Conservation (phyloP, 1,140 invertebrate genomes). For the Antheraea mylitta region DNA sequence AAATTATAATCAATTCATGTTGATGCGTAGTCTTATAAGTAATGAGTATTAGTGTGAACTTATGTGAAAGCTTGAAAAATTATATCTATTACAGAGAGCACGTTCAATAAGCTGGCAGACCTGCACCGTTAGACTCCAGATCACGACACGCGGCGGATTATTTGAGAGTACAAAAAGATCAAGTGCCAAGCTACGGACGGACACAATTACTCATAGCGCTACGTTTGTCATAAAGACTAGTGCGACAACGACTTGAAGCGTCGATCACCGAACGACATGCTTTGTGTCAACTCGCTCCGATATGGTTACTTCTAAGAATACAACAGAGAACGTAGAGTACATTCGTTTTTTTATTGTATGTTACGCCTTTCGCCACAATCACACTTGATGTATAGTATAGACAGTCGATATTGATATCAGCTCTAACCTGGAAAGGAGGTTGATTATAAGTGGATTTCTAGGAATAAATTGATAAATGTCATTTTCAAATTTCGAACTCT, state of each 20-base stretch:
- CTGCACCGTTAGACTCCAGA: conserved; percentile 73
- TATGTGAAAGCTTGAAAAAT: conserved; percentile 73
- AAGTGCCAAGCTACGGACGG: conserved; percentile 56
- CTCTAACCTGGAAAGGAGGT: too few relatives aligned
- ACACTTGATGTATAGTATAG: too few relatives aligned
- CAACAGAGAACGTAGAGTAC: neutral
- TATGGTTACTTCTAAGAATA: conserved; percentile 47
- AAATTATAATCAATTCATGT: conserved; percentile 26
- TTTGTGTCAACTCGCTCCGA: conserved; percentile 66
- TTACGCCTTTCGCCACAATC: too few relatives aligned
- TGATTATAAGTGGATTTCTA: too few relatives aligned
- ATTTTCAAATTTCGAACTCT: too few relatives aligned
- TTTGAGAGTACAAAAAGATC: conserved; percentile 73
- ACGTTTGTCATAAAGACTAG: conserved; percentile 64
- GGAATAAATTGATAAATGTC: too few relatives aligned
- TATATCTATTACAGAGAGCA: conserved; percentile 69
- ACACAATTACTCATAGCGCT: conserved; percentile 72
- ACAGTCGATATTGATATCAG: too few relatives aligned
- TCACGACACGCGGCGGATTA: conserved; percentile 74
- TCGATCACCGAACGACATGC: conserved; percentile 66
- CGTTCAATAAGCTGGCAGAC: conserved; percentile 66
- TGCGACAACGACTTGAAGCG: conserved; percentile 52
- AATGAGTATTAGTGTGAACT: conserved; percentile 65
- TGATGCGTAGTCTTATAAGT: conserved; percentile 28
- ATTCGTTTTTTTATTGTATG: too few relatives aligned